Base-by-base conservation (phyloP, 2,888 invertebrate genomes). In the Strigamia crassipes region DNA sequence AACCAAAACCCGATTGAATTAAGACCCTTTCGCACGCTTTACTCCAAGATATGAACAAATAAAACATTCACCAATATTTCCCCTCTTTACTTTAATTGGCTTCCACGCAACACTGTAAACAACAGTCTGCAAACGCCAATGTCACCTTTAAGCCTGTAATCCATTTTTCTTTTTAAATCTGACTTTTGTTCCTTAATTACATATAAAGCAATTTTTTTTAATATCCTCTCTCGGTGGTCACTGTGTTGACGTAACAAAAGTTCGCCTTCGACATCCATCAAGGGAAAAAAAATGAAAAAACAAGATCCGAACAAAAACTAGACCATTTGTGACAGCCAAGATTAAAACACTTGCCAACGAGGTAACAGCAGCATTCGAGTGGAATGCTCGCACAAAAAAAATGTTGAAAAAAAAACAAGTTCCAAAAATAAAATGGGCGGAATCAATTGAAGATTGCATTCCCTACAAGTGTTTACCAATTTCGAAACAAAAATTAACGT, bases 261-360 rank as follows among this genome's bases (percentile, higher is more conserved):
- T 73, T 73, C 31, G 1, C 73, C 23, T 73, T 73, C 73, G 73
- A 73, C 73, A 73, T 73, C 31, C 27, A 73, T 73, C 73, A 73
- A 31, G 31, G 27, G 15, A 73, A n/a, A 73, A 73, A 73, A 31
- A 27, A n/a, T 27, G 10, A 73, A 15, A 73, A 73, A 73, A 73
- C 5, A 31, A 73, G 10, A 73, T 9, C 23, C 73, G 27, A 73
- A 73, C 73, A 73, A 73, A 73, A 73, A 73, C 15, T 73, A 27
- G 73, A 10, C 73, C 73, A 73, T 73, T 73, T 73, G 73, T 73
- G 73, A 73, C 73, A 73, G 73, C 73, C 31, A 73, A 73, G 73
- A 73, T 73, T 73, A 73, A 73, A 73, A 73, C 73, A 73, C 73
- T 73, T 73, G 73, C 73, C 73, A 73, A 73, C 73, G 73, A 73